Evolutionary conservation across 1,140 invertebrate genomes (phyloP).

Genomic region (Temnothorax curvispinosus): DNA sequence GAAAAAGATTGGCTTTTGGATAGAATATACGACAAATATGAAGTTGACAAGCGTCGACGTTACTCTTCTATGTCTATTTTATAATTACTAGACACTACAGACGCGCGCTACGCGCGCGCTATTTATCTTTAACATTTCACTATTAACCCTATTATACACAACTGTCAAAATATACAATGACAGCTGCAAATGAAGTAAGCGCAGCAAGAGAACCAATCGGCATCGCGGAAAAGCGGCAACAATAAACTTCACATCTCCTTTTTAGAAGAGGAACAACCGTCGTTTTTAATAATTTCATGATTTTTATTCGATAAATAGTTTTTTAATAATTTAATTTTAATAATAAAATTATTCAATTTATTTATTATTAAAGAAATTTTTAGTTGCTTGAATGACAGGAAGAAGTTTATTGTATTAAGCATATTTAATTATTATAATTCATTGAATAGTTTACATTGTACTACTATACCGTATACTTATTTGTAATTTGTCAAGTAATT

Average conservation of each 20-base stretch:
- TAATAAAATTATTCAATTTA: constrained; percentile 1
- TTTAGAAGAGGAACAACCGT: too few species aligned
- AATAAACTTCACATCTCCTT: too few species aligned
- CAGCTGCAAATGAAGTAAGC: too few species aligned
- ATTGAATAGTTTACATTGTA: background rate
- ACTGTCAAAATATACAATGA: too few species aligned
- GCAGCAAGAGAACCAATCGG: too few species aligned
- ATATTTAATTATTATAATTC: background rate
- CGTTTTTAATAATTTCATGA: background rate
- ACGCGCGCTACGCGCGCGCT: too few species aligned
- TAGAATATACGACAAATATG: background rate
- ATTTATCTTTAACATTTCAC: too few species aligned
- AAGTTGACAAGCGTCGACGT: background rate
- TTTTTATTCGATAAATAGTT: background rate
- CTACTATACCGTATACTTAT: background rate
- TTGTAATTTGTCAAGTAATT: background rate
- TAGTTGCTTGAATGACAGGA: background rate
- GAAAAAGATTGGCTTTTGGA: too few species aligned
- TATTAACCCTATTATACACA: too few species aligned
- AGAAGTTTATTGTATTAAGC: background rate
- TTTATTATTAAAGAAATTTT: background rate
- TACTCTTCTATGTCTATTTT: too few species aligned
- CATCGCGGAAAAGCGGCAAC: too few species aligned
- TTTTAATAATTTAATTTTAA: background rate
- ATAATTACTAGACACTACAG: too few species aligned